These are phyloP conservation scores for Nemurella pictetii DNA, from an alignment of 2,888 invertebrate species.

Conservation along the genomic window DNA sequence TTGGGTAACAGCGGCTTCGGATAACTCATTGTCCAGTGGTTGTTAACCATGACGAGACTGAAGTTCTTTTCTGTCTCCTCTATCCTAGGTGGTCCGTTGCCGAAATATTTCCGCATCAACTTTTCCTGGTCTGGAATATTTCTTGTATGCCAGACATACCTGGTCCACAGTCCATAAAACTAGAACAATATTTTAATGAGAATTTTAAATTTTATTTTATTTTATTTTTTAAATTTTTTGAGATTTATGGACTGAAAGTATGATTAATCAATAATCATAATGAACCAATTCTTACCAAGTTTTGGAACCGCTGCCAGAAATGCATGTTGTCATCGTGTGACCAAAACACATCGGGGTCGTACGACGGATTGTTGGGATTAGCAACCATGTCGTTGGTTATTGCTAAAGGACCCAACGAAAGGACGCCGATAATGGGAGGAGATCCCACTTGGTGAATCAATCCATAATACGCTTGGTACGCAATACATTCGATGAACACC, in stretches of 20 bases:
- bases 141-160: neutral
- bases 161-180: neutral
- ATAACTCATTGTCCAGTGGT: constrained; percentile 23
- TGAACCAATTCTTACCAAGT: constrained; percentile 22
- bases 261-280: neutral
- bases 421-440: constrained; percentile 56
- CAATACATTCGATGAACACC: constrained; percentile 59
- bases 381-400: constrained; percentile 47
- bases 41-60: constrained; percentile 42
- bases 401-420: constrained; percentile 47
- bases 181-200: too few species aligned
- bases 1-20: constrained; percentile 40
- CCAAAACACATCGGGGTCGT: constrained; percentile 48
- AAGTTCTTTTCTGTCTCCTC: constrained; percentile 39
- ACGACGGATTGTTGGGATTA: constrained; percentile 49
- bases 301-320: constrained; percentile 46
- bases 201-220: too few species aligned
- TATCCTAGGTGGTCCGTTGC: constrained; percentile 7
- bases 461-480: constrained; percentile 34
- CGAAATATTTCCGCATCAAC: constrained; percentile 31
- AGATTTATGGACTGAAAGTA: too few species aligned
- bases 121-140: neutral
- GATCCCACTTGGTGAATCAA: constrained; percentile 40
- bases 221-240: too few species aligned
- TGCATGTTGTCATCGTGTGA: constrained; percentile 44